Evolutionary conservation across 2,113 vertebrate genomes (phyloP), one percentile per base, ranked within the genome.

Genomic region (Paralichthys olivaceus): DNA sequence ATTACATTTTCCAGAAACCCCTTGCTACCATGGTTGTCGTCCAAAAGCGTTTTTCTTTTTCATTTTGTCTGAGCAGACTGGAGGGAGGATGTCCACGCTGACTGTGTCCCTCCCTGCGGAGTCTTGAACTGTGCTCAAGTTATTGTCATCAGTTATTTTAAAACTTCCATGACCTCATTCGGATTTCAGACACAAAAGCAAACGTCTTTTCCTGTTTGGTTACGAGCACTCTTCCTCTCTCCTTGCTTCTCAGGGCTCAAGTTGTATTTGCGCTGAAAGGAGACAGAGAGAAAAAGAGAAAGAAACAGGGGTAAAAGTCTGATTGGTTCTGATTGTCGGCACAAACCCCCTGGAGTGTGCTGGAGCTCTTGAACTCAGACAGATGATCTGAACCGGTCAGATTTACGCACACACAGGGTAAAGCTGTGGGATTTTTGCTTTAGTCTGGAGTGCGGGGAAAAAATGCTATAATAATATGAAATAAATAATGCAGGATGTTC

Each of bases 121-220:
- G 43, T 53, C 49, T 53, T 20, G 49, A 53, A n/a, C 66, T 69
- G 75, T 72, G 72, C 59, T 86, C 67, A 84, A 84, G 49, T 87
- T 86, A 84, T 91, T 89, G 88, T 90, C 83, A 47, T 69, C 19
- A 26, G 78, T 80, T 85, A 85, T 89, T 86, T 83, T 88, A 77
- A 90, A 90, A 84, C 55, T 43, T 9, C 66, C 13, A 53, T 81
- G 80, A 89, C 83, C 69, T 88, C 87, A 87, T 86, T 78, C 75
- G 43, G 73, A 62, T 84, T 66, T 75, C 55, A 75, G 83, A 84
- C 72, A 69, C 66, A 70, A 43, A 81, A 77, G 57, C 62, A 70
- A 59, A 75, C 26, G 17, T 62, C 49, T n/a, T 53, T 53, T 53
- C 49, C 49, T 53, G 49, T 53, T 53, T 11, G 14, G 49, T 53